Evolutionary conservation across 1,140 invertebrate genomes (phyloP).

Genomic region (Doryteuthis pealeii): DNA sequence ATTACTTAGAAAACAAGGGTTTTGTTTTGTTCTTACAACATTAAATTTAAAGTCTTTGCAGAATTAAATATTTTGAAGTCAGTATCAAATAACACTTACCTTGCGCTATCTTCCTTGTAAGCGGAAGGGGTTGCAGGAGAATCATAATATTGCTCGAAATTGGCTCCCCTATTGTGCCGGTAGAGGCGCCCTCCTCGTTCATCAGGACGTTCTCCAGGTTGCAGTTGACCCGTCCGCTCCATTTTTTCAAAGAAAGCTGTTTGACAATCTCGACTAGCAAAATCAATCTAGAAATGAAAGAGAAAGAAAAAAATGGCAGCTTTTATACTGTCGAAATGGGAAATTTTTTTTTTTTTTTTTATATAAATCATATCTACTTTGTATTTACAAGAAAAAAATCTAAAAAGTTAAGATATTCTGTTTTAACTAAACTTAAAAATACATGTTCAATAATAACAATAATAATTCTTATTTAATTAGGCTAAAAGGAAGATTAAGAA

Average conservation of each 20-base stretch:
- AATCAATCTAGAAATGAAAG: constrained; percentile 77
- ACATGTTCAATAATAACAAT: too few species aligned
- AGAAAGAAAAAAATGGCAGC: too few species aligned
- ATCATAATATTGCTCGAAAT: constrained; percentile 10
- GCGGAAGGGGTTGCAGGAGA: neutral
- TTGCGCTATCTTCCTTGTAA: neutral
- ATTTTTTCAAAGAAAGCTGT: constrained; percentile 88
- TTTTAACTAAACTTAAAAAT: too few species aligned
- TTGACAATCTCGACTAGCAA: constrained; percentile 83
- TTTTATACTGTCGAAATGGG: too few species aligned
- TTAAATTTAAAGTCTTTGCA: too few species aligned
- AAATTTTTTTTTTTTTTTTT: constrained; percentile 6
- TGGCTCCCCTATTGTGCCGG: constrained; percentile 19
- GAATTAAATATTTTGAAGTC: too few species aligned
- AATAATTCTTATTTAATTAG: too few species aligned
- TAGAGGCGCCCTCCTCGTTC: constrained; percentile 41
- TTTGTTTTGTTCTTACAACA: too few species aligned
- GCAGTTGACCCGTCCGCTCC: constrained; percentile 66
- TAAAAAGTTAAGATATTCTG: too few species aligned
- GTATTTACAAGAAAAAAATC: neutral
- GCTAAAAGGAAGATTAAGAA: too few species aligned
- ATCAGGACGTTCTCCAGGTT: constrained; percentile 63
- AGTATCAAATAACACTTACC: too few species aligned
- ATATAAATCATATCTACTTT: neutral
- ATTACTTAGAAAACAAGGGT: too few species aligned